Conservation (phyloP, 2,113 vertebrate species). For the Lepus americanus region DNA sequence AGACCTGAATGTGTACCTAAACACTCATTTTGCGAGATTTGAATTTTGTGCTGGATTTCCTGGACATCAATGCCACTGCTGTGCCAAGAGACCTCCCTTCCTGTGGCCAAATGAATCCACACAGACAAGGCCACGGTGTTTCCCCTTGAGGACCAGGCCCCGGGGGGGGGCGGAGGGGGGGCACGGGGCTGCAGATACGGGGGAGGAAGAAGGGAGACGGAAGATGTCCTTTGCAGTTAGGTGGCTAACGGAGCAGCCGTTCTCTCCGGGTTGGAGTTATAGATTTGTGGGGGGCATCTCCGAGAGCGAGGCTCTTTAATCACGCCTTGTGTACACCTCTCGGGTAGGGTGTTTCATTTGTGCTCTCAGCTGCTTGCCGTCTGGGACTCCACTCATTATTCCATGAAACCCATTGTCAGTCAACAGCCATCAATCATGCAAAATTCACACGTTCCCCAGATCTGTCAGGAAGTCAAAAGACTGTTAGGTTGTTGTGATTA, state of each 20-base stretch:
- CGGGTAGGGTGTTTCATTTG: neutral
- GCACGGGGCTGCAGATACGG: slow-evolving; percentile 71
- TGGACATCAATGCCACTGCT: neutral
- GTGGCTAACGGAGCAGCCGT: rapidly evolving
- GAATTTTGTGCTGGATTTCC: slow-evolving; percentile 42
- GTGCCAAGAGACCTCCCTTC: neutral
- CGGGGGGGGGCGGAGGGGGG: slow-evolving; percentile 67
- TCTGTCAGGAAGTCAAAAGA: slow-evolving; percentile 73
- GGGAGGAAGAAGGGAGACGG: neutral
- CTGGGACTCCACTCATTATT: slow-evolving; percentile 65
- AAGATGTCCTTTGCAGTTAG: rapidly evolving
- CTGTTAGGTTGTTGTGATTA: slow-evolving; percentile 72
- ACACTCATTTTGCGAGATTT: neutral
- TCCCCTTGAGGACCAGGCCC: slow-evolving; percentile 35
- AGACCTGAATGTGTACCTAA: neutral
- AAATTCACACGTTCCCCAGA: slow-evolving; percentile 1
- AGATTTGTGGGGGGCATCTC: neutral
- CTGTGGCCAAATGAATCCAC: neutral
- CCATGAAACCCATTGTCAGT: slow-evolving; percentile 68
- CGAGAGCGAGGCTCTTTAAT: neutral
- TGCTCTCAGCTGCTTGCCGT: neutral
- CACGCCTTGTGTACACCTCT: neutral
- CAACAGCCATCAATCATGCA: slow-evolving; percentile 67
- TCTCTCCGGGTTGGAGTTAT: rapidly evolving
- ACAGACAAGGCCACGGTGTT: slow-evolving; percentile 65